A percentile compares a stretch with the other conserved stretches of the same genome.
phyloP scores from a whole-genome alignment of 2,888 invertebrate species.

The Brachylomia viminalis region DNA sequence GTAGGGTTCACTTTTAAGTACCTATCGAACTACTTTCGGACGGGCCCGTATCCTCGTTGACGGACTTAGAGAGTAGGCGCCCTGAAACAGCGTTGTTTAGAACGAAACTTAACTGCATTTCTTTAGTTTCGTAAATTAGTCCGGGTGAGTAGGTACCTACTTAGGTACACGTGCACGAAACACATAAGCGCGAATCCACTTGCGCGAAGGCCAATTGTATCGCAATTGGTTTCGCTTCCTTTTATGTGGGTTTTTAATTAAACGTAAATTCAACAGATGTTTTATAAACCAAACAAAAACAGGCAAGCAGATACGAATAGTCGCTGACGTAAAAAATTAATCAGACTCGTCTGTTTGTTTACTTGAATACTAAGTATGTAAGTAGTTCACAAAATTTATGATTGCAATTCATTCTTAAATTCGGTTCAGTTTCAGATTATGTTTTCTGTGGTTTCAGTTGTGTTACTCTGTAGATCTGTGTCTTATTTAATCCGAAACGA shows the following conservation, averaged over 20 bases:
- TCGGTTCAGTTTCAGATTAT: not conserved
- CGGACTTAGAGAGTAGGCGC: too few relatives aligned
- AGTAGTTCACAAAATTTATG: conserved; percentile 1
- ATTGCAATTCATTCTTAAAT: not conserved
- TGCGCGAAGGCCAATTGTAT: conserved; percentile 3
- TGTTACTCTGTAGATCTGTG: not conserved
- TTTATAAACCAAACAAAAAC: conserved; percentile 6
- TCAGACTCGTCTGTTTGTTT: conserved; percentile 11
- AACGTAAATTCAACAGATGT: conserved; percentile 1
- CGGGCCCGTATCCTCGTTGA: too few relatives aligned
- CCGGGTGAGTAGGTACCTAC: not conserved
- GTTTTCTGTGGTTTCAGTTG: too few relatives aligned
- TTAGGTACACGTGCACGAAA: conserved; percentile 2
- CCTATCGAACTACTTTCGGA: too few relatives aligned
- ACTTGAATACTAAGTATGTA: too few relatives aligned
- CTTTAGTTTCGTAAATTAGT: not conserved
- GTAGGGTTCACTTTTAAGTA: too few relatives aligned
- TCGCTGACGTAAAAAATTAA: not conserved
- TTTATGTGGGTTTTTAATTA: not conserved
- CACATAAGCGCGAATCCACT: not conserved
- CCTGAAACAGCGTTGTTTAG: not conserved
- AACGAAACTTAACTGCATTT: not conserved
- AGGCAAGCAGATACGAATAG: conserved; percentile 4
- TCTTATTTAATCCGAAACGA: not conserved
- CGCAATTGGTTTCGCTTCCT: conserved; percentile 10